Base-by-base conservation (phyloP, 2,888 invertebrate species). In the Brachynemurus nebulosus region DNA sequence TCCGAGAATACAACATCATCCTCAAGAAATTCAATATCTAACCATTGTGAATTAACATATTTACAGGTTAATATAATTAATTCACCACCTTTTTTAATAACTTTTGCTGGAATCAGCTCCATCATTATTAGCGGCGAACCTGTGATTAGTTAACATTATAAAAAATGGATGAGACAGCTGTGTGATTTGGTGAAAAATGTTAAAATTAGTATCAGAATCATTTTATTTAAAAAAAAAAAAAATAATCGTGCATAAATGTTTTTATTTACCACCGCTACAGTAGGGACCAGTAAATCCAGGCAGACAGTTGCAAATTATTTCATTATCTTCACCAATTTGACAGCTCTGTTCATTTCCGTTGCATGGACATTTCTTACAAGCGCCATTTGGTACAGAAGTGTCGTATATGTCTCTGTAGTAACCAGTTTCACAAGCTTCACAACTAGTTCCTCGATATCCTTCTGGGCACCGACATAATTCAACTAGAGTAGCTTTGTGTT, bases 391-490 rank as follows among this genome's bases (percentile, higher is more conserved):
- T 47, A 69, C 69, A 4, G 64, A 58, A 25, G 67, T 58, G 48
- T 72, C 70, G 42, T 64, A 68, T 1, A 63, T 62, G 53, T 86
- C 80, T 45, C 80, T 74, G 61, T 86, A 89, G 61, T 78, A 79
- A 9, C 84, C 78, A 0, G 75, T 58, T 0, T 72, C 65, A 57
- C 90, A 90, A 5, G 71, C 70, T 62, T 92, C 90, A 57, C 92
- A 92, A 42, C 89, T 90, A 1, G 79, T 77, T 44, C 92, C 92
- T 8, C 67, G 66, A 57, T 89, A 90, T 53, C 56, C 91, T 1
- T 64, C 56, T 0, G 90, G 90, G 58, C 93, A 93, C 41, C 74
- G 67, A 60, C 95, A 97, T 36, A 73, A 75, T 70, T 97, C 96
- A 40, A 97, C 81, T 45, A 78, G 80, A 3, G 69, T 72, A 1